phyloP scores from a whole-genome alignment of 2,113 vertebrate genomes.

The Rhombomys opimus region DNA sequence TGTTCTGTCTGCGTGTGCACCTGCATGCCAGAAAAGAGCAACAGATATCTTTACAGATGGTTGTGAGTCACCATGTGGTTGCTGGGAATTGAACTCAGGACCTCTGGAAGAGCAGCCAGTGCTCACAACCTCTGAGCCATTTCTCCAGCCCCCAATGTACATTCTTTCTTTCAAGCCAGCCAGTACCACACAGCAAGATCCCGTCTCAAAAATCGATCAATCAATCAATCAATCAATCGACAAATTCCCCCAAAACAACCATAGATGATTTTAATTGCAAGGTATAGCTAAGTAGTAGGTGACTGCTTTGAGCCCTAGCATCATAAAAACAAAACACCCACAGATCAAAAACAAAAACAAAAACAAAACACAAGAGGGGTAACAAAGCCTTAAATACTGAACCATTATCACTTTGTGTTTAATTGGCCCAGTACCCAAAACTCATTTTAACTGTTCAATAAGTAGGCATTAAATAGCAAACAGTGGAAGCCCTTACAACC shows the following conservation, averaged over 20 bases:
- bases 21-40: too few species aligned
- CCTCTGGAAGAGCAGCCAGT: too few species aligned
- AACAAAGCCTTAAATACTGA: neutral
- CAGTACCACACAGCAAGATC: neutral
- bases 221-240: neutral
- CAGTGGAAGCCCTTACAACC: constrained; percentile 18
- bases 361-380: neutral
- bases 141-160: too few species aligned
- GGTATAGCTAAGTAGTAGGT: neutral
- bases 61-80: too few species aligned
- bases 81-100: too few species aligned
- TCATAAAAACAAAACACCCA: neutral
- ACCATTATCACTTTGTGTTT: neutral
- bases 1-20: too few species aligned
- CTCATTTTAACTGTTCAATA: neutral
- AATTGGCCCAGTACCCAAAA: neutral
- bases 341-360: neutral
- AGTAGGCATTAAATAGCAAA: neutral
- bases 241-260: neutral
- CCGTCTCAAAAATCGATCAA: neutral
- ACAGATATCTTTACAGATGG: too few species aligned
- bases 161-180: neutral
- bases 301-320: neutral
- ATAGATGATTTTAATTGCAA: neutral
- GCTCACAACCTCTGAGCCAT: too few species aligned